These are phyloP conservation scores for Psylliodes chrysocephalus DNA, from an alignment of 2,888 invertebrate species.

Conservation along the genomic window DNA sequence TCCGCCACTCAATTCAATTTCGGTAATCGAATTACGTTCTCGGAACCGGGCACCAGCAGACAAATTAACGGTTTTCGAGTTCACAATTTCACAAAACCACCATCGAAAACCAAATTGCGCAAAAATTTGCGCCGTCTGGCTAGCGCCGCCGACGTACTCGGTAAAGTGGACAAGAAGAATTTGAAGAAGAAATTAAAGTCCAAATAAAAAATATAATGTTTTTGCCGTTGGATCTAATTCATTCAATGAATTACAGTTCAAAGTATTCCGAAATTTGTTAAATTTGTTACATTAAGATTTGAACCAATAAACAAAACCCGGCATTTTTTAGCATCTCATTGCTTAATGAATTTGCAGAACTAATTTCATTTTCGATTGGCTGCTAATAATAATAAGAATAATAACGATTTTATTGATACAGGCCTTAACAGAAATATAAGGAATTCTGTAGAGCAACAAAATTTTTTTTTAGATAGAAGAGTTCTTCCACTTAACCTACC, in stretches of 20 bases:
- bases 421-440: too few species aligned
- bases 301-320: slow-evolving; percentile 23
- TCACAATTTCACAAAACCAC: slow-evolving; percentile 58
- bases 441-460: too few species aligned
- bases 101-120: slow-evolving; percentile 54
- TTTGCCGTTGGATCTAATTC: background rate
- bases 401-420: too few species aligned
- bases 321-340: slow-evolving; percentile 22
- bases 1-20: slow-evolving; percentile 41
- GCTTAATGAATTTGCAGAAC: background rate
- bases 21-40: slow-evolving; percentile 38
- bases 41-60: slow-evolving; percentile 55
- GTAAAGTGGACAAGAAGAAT: slow-evolving; percentile 59
- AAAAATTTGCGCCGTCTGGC: slow-evolving; percentile 57
- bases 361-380: background rate
- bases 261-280: too few species aligned
- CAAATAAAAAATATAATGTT: slow-evolving; percentile 51
- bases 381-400: too few species aligned
- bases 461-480: too few species aligned
- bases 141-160: slow-evolving; percentile 50
- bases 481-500: too few species aligned
- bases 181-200: slow-evolving; percentile 57
- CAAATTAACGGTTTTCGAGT: slow-evolving; percentile 53
- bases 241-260: background rate
- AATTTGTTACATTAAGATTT: slow-evolving; percentile 18